Evolutionary conservation across 1,140 invertebrate species (phyloP).

Genomic region (Cyclina sinensis): DNA sequence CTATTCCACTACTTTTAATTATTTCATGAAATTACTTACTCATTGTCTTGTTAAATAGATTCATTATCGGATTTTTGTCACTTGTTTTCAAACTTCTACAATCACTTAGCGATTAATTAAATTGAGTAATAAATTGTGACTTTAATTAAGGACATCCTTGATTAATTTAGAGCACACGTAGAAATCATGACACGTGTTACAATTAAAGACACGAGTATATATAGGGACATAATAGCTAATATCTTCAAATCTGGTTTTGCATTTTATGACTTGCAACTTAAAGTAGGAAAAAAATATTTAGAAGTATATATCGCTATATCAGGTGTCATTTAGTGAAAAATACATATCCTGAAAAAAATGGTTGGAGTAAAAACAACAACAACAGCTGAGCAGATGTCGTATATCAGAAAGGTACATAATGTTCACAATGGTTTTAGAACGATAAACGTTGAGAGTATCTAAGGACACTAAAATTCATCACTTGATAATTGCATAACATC

Average conservation of each 20-base stretch:
- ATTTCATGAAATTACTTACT: not conserved
- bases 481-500: too few relatives aligned
- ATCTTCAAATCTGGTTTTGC: not conserved
- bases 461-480: too few relatives aligned
- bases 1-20: not conserved
- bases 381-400: not conserved
- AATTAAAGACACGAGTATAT: not conserved
- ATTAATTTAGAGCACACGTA: constrained; percentile 4
- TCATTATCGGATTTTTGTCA: not conserved
- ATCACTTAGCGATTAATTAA: not conserved
- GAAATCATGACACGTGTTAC: not conserved
- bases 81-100: not conserved
- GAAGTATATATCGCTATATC: too few relatives aligned
- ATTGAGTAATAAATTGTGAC: constrained; percentile 16
- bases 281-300: too few relatives aligned
- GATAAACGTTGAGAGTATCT: too few relatives aligned
- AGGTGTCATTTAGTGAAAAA: not conserved
- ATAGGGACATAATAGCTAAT: not conserved
- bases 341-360: not conserved
- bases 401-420: not conserved
- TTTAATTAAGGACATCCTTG: constrained; percentile 2
- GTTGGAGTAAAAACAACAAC: not conserved
- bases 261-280: too few relatives aligned
- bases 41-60: not conserved
- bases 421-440: too few relatives aligned